phyloP scores from a whole-genome alignment of 30 jellyfish, hydroid and myxozoan species.

The Phacellophora camtschatica region DNA sequence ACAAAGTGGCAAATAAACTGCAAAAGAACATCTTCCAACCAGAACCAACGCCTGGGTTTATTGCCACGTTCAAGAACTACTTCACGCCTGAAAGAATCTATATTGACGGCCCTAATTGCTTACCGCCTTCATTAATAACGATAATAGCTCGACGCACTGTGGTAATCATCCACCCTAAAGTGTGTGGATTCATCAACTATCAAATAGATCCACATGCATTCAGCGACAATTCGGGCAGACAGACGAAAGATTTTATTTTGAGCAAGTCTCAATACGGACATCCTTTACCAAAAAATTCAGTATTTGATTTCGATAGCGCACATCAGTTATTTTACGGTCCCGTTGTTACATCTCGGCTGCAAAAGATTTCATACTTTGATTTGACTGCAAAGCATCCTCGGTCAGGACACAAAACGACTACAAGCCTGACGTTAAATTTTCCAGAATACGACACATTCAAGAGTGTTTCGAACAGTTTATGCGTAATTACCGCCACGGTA shows the following conservation, averaged over 20 bases:
- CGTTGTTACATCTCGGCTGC: conserved; percentile 44
- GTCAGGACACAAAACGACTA: conserved; percentile 32
- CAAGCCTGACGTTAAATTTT: conserved; percentile 29
- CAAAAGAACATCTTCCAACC: conserved; percentile 14
- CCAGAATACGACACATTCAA: conserved; percentile 21
- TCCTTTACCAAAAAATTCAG: not conserved
- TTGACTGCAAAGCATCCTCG: conserved; percentile 74
- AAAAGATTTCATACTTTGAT: conserved; percentile 5
- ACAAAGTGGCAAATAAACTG: conserved; percentile 6
- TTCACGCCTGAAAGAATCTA: conserved; percentile 21
- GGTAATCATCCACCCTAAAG: conserved; percentile 15
- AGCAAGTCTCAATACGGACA: conserved; percentile 15
- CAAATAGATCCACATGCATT: conserved; percentile 54
- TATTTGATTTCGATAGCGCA: conserved; percentile 45
- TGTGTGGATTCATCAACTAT: conserved; percentile 74
- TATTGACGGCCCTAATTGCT: conserved; percentile 43
- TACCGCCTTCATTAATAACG: conserved; percentile 11
- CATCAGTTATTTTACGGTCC: conserved; percentile 66
- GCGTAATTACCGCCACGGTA: conserved; percentile 57
- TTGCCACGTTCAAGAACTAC: conserved; percentile 1
- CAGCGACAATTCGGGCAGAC: conserved; percentile 43
- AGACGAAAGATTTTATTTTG: conserved; percentile 49
- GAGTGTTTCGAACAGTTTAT: conserved; percentile 33
- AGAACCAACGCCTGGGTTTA: conserved; percentile 20
- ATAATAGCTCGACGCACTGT: conserved; percentile 38